phyloP scores from a whole-genome alignment of 2,888 invertebrate species.

The Zelleria hepariella region DNA sequence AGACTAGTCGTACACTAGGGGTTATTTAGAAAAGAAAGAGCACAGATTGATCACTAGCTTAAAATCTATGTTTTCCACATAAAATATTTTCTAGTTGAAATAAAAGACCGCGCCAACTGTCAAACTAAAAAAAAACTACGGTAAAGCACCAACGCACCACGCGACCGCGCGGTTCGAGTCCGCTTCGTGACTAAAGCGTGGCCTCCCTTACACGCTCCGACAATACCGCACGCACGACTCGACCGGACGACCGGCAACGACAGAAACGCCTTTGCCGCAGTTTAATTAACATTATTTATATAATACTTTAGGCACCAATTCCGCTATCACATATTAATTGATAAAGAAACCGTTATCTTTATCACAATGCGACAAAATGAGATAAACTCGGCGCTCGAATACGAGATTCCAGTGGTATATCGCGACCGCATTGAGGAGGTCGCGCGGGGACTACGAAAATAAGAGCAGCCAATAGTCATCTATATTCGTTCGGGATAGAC shows the following conservation, averaged over 20 bases:
- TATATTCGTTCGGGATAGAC: conserved; percentile 63
- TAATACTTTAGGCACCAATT: conserved; percentile 43
- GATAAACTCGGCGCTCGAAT: conserved; percentile 41
- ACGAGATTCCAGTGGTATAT: conserved; percentile 48
- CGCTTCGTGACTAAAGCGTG: conserved; percentile 52
- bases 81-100: conserved; percentile 38
- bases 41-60: conserved; percentile 66
- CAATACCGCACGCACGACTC: conserved; percentile 17
- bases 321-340: conserved; percentile 51
- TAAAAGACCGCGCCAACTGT: conserved; percentile 70
- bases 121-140: conserved; percentile 66
- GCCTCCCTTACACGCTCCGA: conserved; percentile 30
- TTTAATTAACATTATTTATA: conserved; percentile 54
- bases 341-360: conserved; percentile 59
- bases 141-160: conserved; percentile 62
- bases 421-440: conserved; percentile 54
- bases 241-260: conserved; percentile 27
- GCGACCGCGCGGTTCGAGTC: conserved; percentile 66
- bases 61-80: conserved; percentile 67
- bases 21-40: conserved; percentile 51
- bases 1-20: conserved; percentile 57
- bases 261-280: conserved; percentile 30
- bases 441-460: conserved; percentile 44
- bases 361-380: conserved; percentile 64
- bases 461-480: conserved; percentile 50